Evolutionary conservation across 1,140 invertebrate species (phyloP), one percentile per base, ranked within the genome.

Genomic region (Geopemphigus sp.): DNA sequence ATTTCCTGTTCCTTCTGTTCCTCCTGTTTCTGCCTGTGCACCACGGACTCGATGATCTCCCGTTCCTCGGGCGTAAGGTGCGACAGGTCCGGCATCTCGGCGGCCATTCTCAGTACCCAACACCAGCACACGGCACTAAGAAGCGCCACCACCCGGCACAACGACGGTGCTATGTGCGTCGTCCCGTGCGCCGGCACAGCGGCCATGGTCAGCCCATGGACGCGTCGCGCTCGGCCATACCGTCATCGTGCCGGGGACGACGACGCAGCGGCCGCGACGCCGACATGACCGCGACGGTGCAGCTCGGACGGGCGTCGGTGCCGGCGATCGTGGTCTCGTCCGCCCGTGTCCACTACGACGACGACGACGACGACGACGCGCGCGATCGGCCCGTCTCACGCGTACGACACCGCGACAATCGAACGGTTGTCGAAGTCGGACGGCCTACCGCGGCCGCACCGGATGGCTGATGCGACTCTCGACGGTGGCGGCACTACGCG

Each of bases 51-150:
- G 87, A 99, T 99, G 88, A 98, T 97, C 87, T 92, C 92, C 85
- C 97, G 90, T 89, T 99, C 97, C 87, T 98, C 96, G 84, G 95
- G 93, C 83, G 95, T 98, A 84, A 99, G 92, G 88, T 99, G 96
- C 85, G 95, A 98, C 84, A 99, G 91, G 90, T 99, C 97, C 83
- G 96, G 96, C 90, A 95, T 90, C 86, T 92, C 91, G 86, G 91
- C 80, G 61, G 81, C 82, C 82, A 83, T 82, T 56, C 68, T 82
- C 32, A 54, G 45, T 74, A 53, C 61, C 70, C 78, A 73, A 54
- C 57, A 78, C 74, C 74, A 78, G 74, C 74, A 78, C 56, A 50
- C 74, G 57, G 56, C 57, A 50, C 74, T 78, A 78, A 78, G 74
- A 78, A 78, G 74, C 74, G 74, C 57, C 74, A 78, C 56, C 74